Conservation (phyloP, 2,797 vertebrate species). For the Karalla daura region DNA sequence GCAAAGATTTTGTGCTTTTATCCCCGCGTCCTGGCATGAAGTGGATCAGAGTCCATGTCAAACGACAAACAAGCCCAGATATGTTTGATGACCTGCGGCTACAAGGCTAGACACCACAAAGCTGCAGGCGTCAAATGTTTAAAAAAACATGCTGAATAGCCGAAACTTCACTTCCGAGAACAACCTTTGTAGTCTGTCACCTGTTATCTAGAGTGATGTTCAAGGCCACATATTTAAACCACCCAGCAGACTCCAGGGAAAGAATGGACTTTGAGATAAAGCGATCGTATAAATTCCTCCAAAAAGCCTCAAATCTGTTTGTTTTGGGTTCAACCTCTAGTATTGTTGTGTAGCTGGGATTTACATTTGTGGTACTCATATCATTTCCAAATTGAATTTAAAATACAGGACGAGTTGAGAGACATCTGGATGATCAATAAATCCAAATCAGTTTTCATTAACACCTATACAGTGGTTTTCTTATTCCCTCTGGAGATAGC, state of each 20-base stretch:
- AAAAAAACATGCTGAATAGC: too few relatives aligned
- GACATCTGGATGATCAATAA: not conserved
- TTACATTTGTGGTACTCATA: not conserved
- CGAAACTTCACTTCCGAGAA: too few relatives aligned
- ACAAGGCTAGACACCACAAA: too few relatives aligned
- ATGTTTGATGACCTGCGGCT: too few relatives aligned
- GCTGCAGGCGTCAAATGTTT: too few relatives aligned
- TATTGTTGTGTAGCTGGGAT: not conserved
- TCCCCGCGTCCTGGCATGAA: too few relatives aligned
- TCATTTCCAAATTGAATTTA: not conserved
- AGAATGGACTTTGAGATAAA: constrained; percentile 11
- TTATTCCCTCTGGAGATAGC: too few relatives aligned
- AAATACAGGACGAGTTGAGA: not conserved
- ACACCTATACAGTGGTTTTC: not conserved
- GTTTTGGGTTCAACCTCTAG: too few relatives aligned
- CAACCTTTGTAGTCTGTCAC: not conserved
- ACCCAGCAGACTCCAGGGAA: constrained; percentile 21
- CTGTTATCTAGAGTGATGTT: not conserved
- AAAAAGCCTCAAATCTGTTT: too few relatives aligned
- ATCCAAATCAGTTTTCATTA: not conserved
- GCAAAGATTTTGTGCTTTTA: too few relatives aligned
- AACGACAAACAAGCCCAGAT: too few relatives aligned
- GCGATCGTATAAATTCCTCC: not conserved
- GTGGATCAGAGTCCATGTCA: too few relatives aligned
- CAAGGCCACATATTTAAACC: not conserved